A percentile compares a stretch with the other conserved stretches of the same genome.
Conservation (phyloP, 2,113 vertebrate genomes). For the Columba janthina region DNA sequence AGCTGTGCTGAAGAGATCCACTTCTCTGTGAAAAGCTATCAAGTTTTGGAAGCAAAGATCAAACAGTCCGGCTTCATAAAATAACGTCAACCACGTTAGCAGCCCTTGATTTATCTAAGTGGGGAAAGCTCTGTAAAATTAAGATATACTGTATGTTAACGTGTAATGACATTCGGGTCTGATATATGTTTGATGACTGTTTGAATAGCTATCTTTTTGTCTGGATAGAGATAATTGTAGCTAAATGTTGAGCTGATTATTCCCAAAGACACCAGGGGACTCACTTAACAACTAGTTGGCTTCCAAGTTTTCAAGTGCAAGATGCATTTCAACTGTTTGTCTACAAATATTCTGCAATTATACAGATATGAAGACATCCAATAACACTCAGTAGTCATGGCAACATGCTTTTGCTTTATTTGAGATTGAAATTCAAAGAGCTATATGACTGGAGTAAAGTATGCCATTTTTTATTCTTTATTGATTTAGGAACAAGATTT, state of each 20-base stretch:
- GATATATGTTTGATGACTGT: background rate
- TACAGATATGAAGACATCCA: conserved; percentile 19
- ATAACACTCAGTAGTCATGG: conserved; percentile 57
- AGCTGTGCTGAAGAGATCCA: background rate
- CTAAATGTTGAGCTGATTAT: background rate
- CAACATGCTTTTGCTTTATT: conserved; percentile 40
- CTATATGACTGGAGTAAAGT: background rate
- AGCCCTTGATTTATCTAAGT: background rate
- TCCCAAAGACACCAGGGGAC: conserved; percentile 10
- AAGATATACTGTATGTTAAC: background rate
- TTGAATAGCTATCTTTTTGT: background rate
- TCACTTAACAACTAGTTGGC: conserved; percentile 18
- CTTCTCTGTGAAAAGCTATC: background rate
- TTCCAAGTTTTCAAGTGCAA: conserved; percentile 31
- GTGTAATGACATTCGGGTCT: background rate
- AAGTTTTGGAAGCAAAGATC: background rate
- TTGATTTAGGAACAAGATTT: conserved; percentile 23
- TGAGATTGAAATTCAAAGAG: conserved; percentile 49
- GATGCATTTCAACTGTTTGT: conserved; percentile 43
- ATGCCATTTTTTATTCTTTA: background rate
- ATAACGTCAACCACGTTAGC: background rate
- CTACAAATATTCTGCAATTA: conserved; percentile 66
- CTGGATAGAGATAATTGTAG: background rate
- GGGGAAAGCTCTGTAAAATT: background rate
- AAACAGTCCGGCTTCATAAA: background rate